Evolutionary conservation across 2,888 invertebrate species (phyloP).

Genomic region (Mythimna albipuncta): DNA sequence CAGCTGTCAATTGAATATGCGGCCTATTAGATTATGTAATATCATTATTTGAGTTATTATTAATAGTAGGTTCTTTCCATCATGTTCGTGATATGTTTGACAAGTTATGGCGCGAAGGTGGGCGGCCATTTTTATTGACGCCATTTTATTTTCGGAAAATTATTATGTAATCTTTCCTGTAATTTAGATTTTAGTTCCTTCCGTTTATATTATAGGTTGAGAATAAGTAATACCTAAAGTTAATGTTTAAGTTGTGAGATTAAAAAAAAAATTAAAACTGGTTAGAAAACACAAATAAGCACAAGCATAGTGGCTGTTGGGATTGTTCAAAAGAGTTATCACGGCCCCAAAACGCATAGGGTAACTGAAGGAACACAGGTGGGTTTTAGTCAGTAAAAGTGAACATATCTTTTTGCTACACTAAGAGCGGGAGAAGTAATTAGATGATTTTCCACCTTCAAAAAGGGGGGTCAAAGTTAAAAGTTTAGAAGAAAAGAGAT

Average conservation of each 20-base stretch:
- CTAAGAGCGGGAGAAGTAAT: too few species aligned
- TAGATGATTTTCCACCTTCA: too few species aligned
- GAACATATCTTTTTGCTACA: too few species aligned
- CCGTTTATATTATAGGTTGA: background rate
- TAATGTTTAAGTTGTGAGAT: background rate
- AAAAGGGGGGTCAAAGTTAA: too few species aligned
- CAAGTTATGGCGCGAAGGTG: slow-evolving; percentile 25
- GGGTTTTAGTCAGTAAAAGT: too few species aligned
- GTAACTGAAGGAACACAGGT: too few species aligned
- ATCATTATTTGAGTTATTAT: slow-evolving; percentile 31
- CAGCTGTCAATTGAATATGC: slow-evolving; percentile 43
- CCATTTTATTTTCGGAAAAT: slow-evolving; percentile 14
- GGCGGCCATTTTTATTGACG: slow-evolving; percentile 14
- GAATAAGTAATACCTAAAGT: background rate
- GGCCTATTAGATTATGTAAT: slow-evolving; percentile 50
- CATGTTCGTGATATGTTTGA: slow-evolving; percentile 38
- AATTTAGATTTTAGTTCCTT: slow-evolving; percentile 3
- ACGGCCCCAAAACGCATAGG: too few species aligned
- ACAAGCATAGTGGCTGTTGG: too few species aligned
- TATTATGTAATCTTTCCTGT: background rate
- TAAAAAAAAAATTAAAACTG: background rate
- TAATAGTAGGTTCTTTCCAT: slow-evolving; percentile 20
- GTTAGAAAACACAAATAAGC: background rate
- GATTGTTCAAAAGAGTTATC: too few species aligned
- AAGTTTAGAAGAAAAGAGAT: too few species aligned